Evolutionary conservation across 2,113 vertebrate species (phyloP).

Genomic region (Cygnus buccinator): DNA sequence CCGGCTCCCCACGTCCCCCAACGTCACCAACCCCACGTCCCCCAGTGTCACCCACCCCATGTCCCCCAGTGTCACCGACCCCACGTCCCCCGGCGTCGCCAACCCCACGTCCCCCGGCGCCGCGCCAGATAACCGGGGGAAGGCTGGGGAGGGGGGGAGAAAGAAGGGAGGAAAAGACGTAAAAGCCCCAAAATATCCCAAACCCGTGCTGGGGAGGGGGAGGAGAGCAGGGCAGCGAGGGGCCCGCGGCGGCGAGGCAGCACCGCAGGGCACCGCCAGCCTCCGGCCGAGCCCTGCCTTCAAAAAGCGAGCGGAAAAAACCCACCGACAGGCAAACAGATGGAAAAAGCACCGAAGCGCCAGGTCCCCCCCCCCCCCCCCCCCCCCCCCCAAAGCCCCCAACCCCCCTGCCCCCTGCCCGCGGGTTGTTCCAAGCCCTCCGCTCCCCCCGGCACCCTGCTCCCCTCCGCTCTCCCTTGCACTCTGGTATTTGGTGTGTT

Average conservation of each 20-base stretch:
- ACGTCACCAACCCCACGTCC: no score
- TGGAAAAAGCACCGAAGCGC: neutral
- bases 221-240: neutral
- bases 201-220: neutral
- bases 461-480: slow-evolving; percentile 62
- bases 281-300: neutral
- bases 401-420: neutral
- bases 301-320: neutral
- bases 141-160: no score
- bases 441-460: slow-evolving; percentile 25
- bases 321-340: neutral
- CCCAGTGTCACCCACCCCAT: no score
- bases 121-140: neutral
- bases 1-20: neutral
- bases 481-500: slow-evolving; percentile 78
- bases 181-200: neutral
- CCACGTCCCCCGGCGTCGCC: neutral
- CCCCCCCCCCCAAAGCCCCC: neutral
- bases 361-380: neutral
- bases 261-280: neutral
- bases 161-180: neutral
- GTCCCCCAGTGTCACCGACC: no score
- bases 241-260: neutral
- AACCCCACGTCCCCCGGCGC: neutral
- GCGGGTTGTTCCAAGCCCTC: neutral